These are phyloP conservation scores for Drosophila subquinaria DNA, from an alignment of 2,888 invertebrate genomes.

Conservation along the genomic window DNA sequence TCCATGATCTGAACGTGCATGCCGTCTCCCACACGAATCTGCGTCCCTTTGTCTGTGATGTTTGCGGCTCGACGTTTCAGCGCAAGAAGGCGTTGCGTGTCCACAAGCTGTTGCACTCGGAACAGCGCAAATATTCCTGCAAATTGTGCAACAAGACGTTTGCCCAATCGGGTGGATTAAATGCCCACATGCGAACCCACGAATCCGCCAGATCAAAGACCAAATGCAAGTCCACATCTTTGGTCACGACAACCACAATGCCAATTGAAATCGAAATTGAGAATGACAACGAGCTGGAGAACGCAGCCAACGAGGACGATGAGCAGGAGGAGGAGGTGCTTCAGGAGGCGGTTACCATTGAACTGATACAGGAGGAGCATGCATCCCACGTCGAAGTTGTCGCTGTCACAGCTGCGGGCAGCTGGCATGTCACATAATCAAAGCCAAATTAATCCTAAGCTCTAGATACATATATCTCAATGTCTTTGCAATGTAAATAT, in stretches of 20 bases:
- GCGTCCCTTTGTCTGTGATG: constrained; percentile 78
- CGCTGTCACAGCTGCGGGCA: constrained; percentile 39
- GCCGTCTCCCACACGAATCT: constrained; percentile 82
- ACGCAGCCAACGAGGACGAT: neutral
- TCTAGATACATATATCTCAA: neutral
- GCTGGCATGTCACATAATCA: constrained; percentile 34
- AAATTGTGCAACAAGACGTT: constrained; percentile 82
- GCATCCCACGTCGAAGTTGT: constrained; percentile 42
- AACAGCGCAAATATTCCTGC: constrained; percentile 80
- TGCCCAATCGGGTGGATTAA: constrained; percentile 83
- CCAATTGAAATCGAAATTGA: neutral
- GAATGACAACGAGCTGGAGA: neutral
- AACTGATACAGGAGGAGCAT: constrained; percentile 13
- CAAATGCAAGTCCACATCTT: constrained; percentile 19
- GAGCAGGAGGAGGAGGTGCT: constrained; percentile 8
- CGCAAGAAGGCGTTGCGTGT: constrained; percentile 83
- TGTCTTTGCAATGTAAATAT: neutral
- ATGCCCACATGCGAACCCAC: constrained; percentile 82
- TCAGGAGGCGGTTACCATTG: neutral
- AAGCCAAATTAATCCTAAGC: neutral
- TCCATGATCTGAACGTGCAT: constrained; percentile 83
- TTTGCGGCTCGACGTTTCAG: constrained; percentile 82
- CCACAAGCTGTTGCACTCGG: constrained; percentile 81
- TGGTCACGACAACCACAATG: neutral
- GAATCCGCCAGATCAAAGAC: constrained; percentile 39